These are phyloP conservation scores for Colletes collaris DNA, from an alignment of 2,888 invertebrate genomes.

Conservation along the genomic window DNA sequence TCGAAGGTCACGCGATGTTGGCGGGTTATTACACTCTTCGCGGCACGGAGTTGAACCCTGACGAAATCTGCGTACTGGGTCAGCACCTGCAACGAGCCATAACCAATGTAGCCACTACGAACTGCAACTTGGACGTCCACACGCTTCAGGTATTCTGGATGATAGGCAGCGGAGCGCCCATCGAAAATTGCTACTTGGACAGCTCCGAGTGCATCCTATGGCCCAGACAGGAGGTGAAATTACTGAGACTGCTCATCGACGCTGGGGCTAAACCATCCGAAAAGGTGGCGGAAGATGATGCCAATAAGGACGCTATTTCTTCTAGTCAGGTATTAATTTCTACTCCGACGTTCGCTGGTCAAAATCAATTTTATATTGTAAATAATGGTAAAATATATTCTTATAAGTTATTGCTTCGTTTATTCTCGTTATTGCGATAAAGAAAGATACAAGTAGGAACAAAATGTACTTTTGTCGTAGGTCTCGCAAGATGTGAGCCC, in stretches of 20 bases:
- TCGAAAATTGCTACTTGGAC: conserved; percentile 79
- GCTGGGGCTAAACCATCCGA: conserved; percentile 87
- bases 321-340: conserved; percentile 81
- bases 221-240: conserved; percentile 86
- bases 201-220: conserved; percentile 81
- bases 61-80: conserved; percentile 90
- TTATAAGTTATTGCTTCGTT: too few species aligned
- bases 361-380: too few species aligned
- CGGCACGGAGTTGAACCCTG: conserved; percentile 87
- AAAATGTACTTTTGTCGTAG: conserved; percentile 55
- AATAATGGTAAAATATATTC: too few species aligned
- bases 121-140: conserved; percentile 85
- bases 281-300: conserved; percentile 80
- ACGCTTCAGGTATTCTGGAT: conserved; percentile 91
- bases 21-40: conserved; percentile 92
- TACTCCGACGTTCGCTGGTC: too few species aligned
- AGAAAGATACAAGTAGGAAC: too few species aligned
- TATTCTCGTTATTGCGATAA: too few species aligned
- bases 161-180: conserved; percentile 86
- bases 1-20: conserved; percentile 94
- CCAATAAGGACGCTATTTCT: conserved; percentile 78
- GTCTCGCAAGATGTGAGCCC: conserved; percentile 81
- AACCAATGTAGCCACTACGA: conserved; percentile 75
- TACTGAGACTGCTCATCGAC: conserved; percentile 89
- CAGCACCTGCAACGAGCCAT: conserved; percentile 80